A percentile compares a stretch with the other conserved stretches of the same genome.
These are phyloP conservation scores for Struthidea cinerea DNA, from an alignment of 2,113 vertebrate species.

Conservation along the genomic window DNA sequence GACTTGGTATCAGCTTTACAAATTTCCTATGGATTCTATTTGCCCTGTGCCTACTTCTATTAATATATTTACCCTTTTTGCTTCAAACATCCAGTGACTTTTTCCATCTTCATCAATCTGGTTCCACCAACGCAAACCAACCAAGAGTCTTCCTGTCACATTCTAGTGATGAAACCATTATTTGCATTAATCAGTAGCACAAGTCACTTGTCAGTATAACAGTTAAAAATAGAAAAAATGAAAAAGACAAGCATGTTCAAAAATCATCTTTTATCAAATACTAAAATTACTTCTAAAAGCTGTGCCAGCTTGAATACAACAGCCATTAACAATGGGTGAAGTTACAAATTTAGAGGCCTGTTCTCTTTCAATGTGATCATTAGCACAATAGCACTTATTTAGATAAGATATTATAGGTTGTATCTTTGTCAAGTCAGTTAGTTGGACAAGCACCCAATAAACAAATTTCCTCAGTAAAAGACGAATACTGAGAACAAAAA, in stretches of 20 bases:
- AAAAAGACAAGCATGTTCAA: not conserved
- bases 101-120: slow-evolving; percentile 88
- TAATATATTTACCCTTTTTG: slow-evolving; percentile 73
- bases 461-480: not conserved
- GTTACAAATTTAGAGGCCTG: not conserved
- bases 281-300: not conserved
- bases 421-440: not conserved
- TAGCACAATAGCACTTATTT: not conserved
- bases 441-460: not conserved
- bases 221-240: not conserved
- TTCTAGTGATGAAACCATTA: slow-evolving; percentile 71
- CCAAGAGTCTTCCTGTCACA: slow-evolving; percentile 82
- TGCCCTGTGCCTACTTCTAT: not conserved
- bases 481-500: not conserved
- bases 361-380: not conserved
- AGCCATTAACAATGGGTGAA: not conserved
- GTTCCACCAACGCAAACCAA: slow-evolving; percentile 89
- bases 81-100: slow-evolving; percentile 88
- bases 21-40: not conserved
- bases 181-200: not conserved
- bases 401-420: not conserved
- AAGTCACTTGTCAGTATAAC: not conserved
- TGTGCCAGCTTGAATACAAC: not conserved
- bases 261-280: not conserved
- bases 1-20: not conserved